A percentile compares a stretch with the other conserved stretches of the same genome.
Conservation (phyloP, 2,888 invertebrate genomes). For the Sarcophaga subvicina region DNA sequence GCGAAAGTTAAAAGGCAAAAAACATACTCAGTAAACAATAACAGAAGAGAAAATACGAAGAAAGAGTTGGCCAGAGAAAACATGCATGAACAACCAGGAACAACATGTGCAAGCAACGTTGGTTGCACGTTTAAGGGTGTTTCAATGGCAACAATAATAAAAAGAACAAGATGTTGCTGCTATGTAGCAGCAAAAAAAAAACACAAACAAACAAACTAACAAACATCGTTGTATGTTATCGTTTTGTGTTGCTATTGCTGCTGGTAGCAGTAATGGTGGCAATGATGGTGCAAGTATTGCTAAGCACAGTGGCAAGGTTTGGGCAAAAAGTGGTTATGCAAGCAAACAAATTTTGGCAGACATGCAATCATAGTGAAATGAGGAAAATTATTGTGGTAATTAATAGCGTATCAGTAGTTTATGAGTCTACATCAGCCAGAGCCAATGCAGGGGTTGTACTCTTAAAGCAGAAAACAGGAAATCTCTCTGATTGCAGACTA, state of each 20-base stretch:
- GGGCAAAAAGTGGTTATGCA: no score
- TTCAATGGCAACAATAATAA: conserved; percentile 52
- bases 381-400: no score
- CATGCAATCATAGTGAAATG: no score
- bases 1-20: conserved; percentile 29
- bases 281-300: no score
- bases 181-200: not conserved
- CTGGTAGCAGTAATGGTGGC: not conserved
- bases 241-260: not conserved
- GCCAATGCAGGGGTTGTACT: no score
- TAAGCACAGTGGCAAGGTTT: no score
- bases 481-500: no score
- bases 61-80: conserved; percentile 53
- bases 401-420: no score
- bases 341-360: no score
- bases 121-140: conserved; percentile 22
- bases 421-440: no score
- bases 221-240: conserved; percentile 11
- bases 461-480: no score
- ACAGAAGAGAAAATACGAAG: not conserved
- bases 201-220: conserved; percentile 15
- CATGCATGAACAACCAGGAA: conserved; percentile 54
- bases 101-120: conserved; percentile 31
- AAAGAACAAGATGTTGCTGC: conserved; percentile 37
- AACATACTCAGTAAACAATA: not conserved